Base-by-base conservation (phyloP, 2,797 vertebrate genomes). In the Epinephelus coioides region DNA sequence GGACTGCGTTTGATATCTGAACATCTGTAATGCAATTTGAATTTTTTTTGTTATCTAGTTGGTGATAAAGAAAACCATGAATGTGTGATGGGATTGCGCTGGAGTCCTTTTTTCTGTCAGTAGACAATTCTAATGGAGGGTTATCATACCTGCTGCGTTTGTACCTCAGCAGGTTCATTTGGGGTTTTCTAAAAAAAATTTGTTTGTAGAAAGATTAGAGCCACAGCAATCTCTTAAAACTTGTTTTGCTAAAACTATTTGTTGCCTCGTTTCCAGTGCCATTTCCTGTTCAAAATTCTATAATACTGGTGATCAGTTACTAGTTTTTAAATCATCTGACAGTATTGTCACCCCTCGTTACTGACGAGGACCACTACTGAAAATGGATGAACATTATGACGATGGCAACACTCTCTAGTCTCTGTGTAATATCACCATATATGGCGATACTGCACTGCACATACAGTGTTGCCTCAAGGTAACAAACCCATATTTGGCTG, bases 21-120 rank as follows among this genome's bases (percentile, higher is more conserved):
- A 72, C 63, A 85, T 79, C 67, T 78, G 2, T 38, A 68, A 69
- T 62, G 57, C 60, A 71, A 72, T 81, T 55, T 44, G 23, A 66
- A 64, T 77, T 62, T 63, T 56, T 73, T 53, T 65, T 15, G 34
- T 17, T 17, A 57, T 74, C 18, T 38, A n/a, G 21, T 15, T 27
- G 40, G 14, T 0, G 54, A 74, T 73, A 53, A 69, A 60, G 64
- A 49, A 71, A 83, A 51, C 43, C 55, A 68, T 9, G 6, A 62
- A 51, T 30, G 14, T 44, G 49, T 46, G 63, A 59, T 23, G 23
- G 56, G 54, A 71, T 25, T 53, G 65, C 2, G 51, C 43, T 54
- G 50, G n/a, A 34, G n/a, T 70, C 18, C 9, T 3, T 68, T 61
- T 57, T 0, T 12, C 17, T 9, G 6, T n/a, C 64, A 17, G 27